Evolutionary conservation across 2,888 invertebrate species (phyloP), one percentile per base, ranked within the genome.

Genomic region (Heliconius cydno): DNA sequence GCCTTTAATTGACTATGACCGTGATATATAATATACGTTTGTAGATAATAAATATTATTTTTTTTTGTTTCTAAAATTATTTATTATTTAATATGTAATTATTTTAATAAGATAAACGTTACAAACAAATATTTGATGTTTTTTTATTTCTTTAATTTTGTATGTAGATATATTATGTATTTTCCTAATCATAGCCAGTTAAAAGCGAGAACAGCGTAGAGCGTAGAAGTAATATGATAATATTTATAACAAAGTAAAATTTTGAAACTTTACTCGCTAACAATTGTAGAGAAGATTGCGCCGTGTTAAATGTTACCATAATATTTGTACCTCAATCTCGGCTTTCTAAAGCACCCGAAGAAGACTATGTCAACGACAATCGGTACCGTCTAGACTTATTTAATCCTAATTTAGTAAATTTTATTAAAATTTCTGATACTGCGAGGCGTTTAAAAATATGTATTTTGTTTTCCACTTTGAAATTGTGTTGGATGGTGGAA

Each of bases 321-420:
- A 83, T 87, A 87, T 88, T 89, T 91, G 88, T 86, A 87, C 88
- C 90, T 88, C 83, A 87, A 91, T 91, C 92, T 88, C 85, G 88
- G 90, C 86, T 90, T 88, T 91, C 90, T 79, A 90, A 91, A 90
- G 89, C 76, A 78, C 84, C 90, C 89, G 91, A 92, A 91, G 92
- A 92, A 90, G 87, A 90, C 90, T 84, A 89, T 86, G 87, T 88
- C 80, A 86, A 83, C 85, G 87, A 86, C 84, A 87, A 88, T 87
- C 87, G 81, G 80, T 84, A 66, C 41, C 41, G 81, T 38, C 30
- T 71, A 46, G 65, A 38, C 10, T 46, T 60, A 65, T 30, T 34
- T 34, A 52, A 30, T 63, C 28, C 19, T 19, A 46, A n/a, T 41
- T 28, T 28, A 41, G 60, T 68, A 25, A 67, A 25, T 22, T 57